A percentile compares a stretch with the other conserved stretches of the same genome.
Conservation (phyloP, 30 jellyfish, hydroid and myxozoan genomes). For the Nemopilema nomurai region DNA sequence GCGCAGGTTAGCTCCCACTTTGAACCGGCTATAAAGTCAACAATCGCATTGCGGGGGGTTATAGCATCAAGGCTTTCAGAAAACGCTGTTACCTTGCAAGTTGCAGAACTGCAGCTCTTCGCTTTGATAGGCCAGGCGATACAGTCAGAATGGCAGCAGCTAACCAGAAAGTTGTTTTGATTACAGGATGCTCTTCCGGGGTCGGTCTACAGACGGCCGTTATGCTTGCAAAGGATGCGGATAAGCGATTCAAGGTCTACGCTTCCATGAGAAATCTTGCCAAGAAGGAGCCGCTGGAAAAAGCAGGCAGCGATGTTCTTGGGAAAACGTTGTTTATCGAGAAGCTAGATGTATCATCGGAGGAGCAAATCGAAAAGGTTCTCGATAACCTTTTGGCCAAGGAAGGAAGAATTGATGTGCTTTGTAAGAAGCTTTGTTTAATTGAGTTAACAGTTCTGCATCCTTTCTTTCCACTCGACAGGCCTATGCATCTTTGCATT, state of each 20-base stretch:
- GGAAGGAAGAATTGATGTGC: conserved; percentile 61
- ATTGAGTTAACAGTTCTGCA: background rate
- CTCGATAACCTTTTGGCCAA: conserved; percentile 36
- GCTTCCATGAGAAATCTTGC: conserved; percentile 71
- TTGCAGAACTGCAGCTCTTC: too few relatives aligned
- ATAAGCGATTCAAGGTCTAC: conserved; percentile 54
- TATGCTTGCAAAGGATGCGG: conserved; percentile 60
- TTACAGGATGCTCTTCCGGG: conserved; percentile 72
- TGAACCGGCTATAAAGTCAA: too few relatives aligned
- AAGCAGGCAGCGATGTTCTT: conserved; percentile 32
- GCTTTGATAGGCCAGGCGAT: background rate
- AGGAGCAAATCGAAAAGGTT: conserved; percentile 37
- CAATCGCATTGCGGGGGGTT: too few relatives aligned
- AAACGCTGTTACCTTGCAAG: too few relatives aligned
- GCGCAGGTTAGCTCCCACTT: too few relatives aligned
- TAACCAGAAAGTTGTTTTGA: conserved; percentile 40
- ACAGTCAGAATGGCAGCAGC: conserved; percentile 12
- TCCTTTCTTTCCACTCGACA: background rate
- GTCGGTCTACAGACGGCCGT: conserved; percentile 53
- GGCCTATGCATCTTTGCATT: background rate
- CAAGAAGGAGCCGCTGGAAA: conserved; percentile 46
- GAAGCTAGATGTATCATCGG: conserved; percentile 47
- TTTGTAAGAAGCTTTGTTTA: conserved; percentile 21
- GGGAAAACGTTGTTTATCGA: conserved; percentile 46
- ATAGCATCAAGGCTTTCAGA: too few relatives aligned